Conservation (phyloP, 2,113 vertebrate species). For the human region GRCh38 chr15:101505001-101505500, state of each 20-base stretch:
- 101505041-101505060: neutral
- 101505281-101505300: neutral
- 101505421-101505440: rapidly evolving
- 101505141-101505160: neutral
- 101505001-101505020: too few species aligned
- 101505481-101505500: neutral
- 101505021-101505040: neutral
- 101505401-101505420: neutral
- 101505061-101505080: neutral
- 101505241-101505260: neutral
- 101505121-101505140: neutral
- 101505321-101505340: neutral
- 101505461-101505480: neutral
- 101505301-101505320: neutral
- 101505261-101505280: neutral
- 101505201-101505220: neutral
- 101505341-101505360: neutral
- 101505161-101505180: too few species aligned
- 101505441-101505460: neutral
- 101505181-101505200: neutral
- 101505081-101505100: neutral
- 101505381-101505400: neutral
- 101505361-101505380: neutral
- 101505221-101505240: neutral
- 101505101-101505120: neutral